Base-by-base conservation (phyloP, 2,797 vertebrate species). In the Pogoniulus pusillus region DNA sequence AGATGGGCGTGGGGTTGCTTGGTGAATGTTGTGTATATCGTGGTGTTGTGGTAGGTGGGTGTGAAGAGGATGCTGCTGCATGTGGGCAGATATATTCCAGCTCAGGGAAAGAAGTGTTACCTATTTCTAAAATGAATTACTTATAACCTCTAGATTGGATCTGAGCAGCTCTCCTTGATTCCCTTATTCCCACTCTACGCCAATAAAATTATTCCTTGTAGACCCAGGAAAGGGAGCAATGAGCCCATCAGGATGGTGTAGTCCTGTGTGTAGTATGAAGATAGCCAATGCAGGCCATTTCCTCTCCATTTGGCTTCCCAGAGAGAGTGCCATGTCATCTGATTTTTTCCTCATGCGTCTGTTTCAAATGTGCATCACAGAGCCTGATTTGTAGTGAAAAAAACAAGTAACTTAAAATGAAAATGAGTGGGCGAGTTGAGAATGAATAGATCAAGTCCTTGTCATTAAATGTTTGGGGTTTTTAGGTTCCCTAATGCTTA, bases 21-120 rank as follows among this genome's bases (percentile, higher is more conserved):
- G 4, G 4, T 10, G 16, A 4, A 0, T 24, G 37, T 55, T 57
- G 14, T 8, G 51, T 51, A 2, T 19, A 17, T 26, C 0, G 0
- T 23, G 10, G 16, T 65, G 32, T 8, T 3, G 26, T 8, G 3
- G 29, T 2, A 57, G 23, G 16, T 41, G 12, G 22, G 51, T 41
- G 13, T 4, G 3, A 68, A 63, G 6, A 10, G 13, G 4, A 45
- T 23, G 27, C 0, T 58, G 32, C 6, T 58, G 24, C 2, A 1
- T 1, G 2, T 15, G 7, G 34, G 30, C 17, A 64, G 62, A 26
- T 34, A n/a, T 4, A 12, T 1, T 22, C 4, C 16, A 34, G 9
- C 1, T 3, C 7, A 24, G 18, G 26, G 8, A 8, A 41, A 47
- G 2, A 10, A 23, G 4, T 3, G 1, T 53, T 74, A 12, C 7